Percentiles rank a stretch among this genome's conserved stretches.
Conservation (phyloP, 2,797 vertebrate species). For the Threskiornis aethiopicus region DNA sequence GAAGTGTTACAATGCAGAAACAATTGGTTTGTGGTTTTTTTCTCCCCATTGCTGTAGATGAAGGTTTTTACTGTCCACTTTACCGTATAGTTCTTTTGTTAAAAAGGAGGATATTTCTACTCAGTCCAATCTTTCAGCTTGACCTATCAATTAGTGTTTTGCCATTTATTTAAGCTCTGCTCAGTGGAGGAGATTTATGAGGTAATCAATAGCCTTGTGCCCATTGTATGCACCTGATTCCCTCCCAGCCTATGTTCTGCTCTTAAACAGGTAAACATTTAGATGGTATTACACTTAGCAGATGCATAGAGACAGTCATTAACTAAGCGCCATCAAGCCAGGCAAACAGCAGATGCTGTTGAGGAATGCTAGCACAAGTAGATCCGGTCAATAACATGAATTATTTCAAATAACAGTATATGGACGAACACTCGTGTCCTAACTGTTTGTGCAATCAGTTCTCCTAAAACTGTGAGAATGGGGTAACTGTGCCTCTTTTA, state of each 20-base stretch:
- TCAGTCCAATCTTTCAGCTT: not conserved
- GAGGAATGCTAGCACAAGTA: not conserved
- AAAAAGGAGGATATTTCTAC: not conserved
- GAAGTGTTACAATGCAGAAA: constrained; percentile 37
- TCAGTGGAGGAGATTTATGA: not conserved
- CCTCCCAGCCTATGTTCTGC: not conserved
- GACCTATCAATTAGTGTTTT: not conserved
- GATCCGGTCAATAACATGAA: not conserved
- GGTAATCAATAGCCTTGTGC: not conserved
- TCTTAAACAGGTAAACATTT: not conserved
- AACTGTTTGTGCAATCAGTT: not conserved
- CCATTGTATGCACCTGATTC: not conserved
- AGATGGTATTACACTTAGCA: not conserved
- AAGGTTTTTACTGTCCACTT: not conserved
- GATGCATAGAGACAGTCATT: not conserved
- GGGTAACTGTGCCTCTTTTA: not conserved
- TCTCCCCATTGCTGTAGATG: not conserved
- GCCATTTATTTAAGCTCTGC: not conserved
- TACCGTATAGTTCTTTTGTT: not conserved
- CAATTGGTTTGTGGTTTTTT: not conserved
- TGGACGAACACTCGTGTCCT: not conserved
- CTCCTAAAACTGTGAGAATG: not conserved
- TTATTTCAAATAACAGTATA: not conserved
- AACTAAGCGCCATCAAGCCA: not conserved
- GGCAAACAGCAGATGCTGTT: not conserved